These are phyloP conservation scores for Cephonodes hylas DNA, from an alignment of 2,888 invertebrate species.

Conservation along the genomic window DNA sequence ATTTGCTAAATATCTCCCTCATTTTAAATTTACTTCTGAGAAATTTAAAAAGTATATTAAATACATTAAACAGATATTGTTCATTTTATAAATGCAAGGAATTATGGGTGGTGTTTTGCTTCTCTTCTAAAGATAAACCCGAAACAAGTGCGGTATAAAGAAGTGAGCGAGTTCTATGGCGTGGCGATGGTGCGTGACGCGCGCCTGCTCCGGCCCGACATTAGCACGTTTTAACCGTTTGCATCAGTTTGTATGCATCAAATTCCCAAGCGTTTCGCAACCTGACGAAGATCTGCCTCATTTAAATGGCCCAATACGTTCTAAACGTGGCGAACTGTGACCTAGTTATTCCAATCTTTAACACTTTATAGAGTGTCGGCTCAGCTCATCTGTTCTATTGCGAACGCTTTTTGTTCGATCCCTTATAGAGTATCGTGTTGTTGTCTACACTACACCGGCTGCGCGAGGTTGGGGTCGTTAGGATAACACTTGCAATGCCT, in stretches of 20 bases:
- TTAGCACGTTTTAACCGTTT: background rate
- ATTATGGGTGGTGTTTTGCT: no score
- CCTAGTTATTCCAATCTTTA: conserved; percentile 11
- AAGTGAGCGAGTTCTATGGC: no score
- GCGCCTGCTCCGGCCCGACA: background rate
- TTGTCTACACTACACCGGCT: background rate
- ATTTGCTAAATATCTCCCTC: no score
- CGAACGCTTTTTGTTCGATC: conserved; percentile 5
- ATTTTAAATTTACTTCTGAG: no score
- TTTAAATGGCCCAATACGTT: conserved; percentile 11
- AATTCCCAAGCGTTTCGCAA: conserved; percentile 8
- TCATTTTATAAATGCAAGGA: no score
- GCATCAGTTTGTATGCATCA: conserved; percentile 8
- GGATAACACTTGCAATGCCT: background rate
- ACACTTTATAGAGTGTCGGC: background rate
- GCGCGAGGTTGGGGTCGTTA: background rate
- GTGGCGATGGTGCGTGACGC: background rate
- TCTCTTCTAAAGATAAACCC: no score
- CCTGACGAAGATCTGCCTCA: conserved; percentile 8
- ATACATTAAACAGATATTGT: no score
- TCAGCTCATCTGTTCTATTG: conserved; percentile 7
- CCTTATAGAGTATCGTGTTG: background rate
- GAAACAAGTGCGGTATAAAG: no score
- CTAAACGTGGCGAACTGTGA: conserved; percentile 10
- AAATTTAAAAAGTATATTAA: no score